Conservation (phyloP, 2,113 vertebrate species). For the Agapornis roseicollis region DNA sequence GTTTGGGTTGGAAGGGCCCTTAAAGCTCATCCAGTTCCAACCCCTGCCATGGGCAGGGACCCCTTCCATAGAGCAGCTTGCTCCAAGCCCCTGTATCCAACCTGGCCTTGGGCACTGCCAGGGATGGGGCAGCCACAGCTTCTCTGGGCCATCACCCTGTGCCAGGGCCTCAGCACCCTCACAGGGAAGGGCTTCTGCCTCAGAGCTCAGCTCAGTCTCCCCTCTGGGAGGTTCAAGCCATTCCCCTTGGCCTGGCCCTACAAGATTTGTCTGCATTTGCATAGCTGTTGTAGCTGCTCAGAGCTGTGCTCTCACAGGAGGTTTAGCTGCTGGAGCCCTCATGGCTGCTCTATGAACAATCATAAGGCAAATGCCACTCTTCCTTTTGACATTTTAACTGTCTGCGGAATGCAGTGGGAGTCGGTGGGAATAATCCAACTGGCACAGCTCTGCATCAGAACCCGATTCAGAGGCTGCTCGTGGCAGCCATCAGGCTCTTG, state of each 20-base stretch:
- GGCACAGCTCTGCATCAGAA: background rate
- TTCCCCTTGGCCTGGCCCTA: background rate
- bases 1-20: background rate
- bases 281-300: background rate
- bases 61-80: background rate
- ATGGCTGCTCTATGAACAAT: background rate
- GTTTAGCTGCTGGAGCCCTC: background rate
- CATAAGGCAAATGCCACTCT: background rate
- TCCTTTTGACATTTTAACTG: slow-evolving; percentile 7
- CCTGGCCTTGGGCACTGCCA: too few relatives aligned
- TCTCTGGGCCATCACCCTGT: too few relatives aligned
- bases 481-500: background rate
- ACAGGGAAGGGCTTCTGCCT: background rate
- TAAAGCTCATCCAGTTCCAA: background rate
- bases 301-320: background rate
- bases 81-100: too few relatives aligned
- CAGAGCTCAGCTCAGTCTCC: background rate
- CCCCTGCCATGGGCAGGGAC: background rate
- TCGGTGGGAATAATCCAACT: background rate
- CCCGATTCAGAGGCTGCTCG: background rate
- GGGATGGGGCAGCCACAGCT: too few relatives aligned
- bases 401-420: slow-evolving; percentile 42
- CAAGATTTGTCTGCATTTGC: background rate
- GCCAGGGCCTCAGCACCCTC: too few relatives aligned
- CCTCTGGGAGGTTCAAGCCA: background rate